phyloP scores from a whole-genome alignment of 2,113 vertebrate genomes.

The Platysternon megacephalum region DNA sequence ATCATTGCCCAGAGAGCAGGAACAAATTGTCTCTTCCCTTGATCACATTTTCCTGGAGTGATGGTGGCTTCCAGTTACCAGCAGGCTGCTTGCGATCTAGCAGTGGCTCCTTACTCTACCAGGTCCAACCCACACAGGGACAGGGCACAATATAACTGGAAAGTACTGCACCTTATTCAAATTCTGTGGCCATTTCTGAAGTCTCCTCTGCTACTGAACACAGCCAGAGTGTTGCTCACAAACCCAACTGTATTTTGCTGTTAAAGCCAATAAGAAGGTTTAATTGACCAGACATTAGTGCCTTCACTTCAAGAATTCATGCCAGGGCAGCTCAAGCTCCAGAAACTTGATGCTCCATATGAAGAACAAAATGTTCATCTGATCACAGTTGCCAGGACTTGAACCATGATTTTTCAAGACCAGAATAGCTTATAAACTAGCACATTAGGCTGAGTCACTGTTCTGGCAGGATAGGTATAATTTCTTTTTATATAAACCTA shows the following conservation, averaged over 20 bases:
- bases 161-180: background rate
- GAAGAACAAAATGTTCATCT: slow-evolving; percentile 63
- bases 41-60: too few relatives aligned
- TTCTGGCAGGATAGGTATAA: slow-evolving; percentile 45
- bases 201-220: background rate
- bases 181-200: background rate
- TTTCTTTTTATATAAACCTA: slow-evolving; percentile 42
- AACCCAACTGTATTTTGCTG: background rate
- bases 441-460: slow-evolving; percentile 57
- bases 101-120: accelerated
- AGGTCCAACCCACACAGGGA: too few relatives aligned
- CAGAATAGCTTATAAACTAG: slow-evolving; percentile 36
- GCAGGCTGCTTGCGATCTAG: accelerated
- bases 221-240: background rate
- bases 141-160: background rate
- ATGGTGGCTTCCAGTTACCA: too few relatives aligned
- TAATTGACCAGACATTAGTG: background rate
- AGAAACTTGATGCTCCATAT: slow-evolving; percentile 24
- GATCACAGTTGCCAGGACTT: slow-evolving; percentile 12
- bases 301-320: background rate
- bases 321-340: background rate
- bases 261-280: background rate
- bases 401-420: slow-evolving; percentile 32
- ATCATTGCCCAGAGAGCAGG: too few relatives aligned
- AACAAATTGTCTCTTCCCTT: too few relatives aligned